Evolutionary conservation across 2,797 vertebrate species (phyloP), one percentile per base, ranked within the genome.

Genomic region (Intellagama lesueurii): DNA sequence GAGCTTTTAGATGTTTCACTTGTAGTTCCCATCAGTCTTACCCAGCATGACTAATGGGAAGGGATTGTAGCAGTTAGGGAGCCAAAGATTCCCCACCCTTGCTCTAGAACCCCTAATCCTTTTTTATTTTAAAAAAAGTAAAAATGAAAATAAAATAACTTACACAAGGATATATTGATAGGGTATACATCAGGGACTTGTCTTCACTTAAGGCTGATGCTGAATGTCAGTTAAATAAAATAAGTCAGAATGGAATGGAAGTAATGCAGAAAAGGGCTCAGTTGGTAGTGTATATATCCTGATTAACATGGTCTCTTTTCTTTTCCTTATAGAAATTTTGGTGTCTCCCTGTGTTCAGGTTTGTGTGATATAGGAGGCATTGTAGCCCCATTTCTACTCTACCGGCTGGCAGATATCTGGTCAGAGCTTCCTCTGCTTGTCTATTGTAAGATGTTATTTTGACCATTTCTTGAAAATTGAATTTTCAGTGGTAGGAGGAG

Each of bases 311-410:
- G 56, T 87, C 40, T 32, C 81, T 12, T 35, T 30, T 90, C 92
- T 94, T 89, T 92, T 47, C 90, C 88, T 94, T 93, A 0, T 94
- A 98, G 97, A 90, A 98, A 97, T 90, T 97, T 98, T 68, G 97
- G 97, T n/a, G 97, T 98, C 86, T 97, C 97, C 0, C 83, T 98
- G 47, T 98, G 97, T 80, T 97, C 97, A 0, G 96, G 97, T 66
- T 85, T 98, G 72, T 98, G 97, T 93, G 97, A 98, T 89, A 92
- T 98, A 16, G 97, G 97, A 35, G 97, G 97, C 0, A 97, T 97
- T 90, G 94, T 97, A 90, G 97, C 97, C 76, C 97, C 97, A 0
- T 98, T 98, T 89, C 94, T 97, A 64, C 96, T 98, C 83, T 98
- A 96, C 73, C 97, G 97, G 19, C 90, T 97, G 17, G 96, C 97